These are phyloP conservation scores for Sphyrna mokarran DNA, from an alignment of 2,113 vertebrate species.

Conservation along the genomic window DNA sequence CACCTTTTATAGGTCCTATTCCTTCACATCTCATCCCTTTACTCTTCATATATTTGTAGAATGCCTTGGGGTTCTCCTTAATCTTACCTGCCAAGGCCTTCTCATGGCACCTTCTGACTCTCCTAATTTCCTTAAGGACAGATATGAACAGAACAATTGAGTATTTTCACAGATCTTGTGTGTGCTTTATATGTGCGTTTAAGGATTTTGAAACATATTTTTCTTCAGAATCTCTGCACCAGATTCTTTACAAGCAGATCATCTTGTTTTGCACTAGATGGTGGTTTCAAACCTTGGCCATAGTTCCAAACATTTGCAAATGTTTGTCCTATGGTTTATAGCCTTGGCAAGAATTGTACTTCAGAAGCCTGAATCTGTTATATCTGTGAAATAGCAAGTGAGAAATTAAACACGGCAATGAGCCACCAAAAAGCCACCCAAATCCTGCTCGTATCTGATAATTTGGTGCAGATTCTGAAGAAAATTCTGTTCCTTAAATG, in stretches of 20 bases:
- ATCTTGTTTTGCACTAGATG: neutral
- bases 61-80: too few species aligned
- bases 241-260: neutral
- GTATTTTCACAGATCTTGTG: neutral
- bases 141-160: too few species aligned
- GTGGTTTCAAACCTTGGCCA: slow-evolving; percentile 16
- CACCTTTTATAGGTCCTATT: too few species aligned
- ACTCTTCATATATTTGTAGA: too few species aligned
- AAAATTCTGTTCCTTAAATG: neutral
- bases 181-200: neutral
- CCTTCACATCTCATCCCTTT: too few species aligned
- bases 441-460: neutral
- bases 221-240: neutral
- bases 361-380: slow-evolving; percentile 15
- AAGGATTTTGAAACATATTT: neutral
- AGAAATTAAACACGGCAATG: neutral
- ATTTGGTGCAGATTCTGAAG: neutral
- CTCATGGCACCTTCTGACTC: too few species aligned
- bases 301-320: neutral
- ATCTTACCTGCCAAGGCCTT: too few species aligned
- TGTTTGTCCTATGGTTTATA: slow-evolving; percentile 6
- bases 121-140: too few species aligned
- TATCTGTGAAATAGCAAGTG: neutral
- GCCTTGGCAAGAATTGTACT: neutral
- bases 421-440: neutral